Evolutionary conservation across 1,140 invertebrate genomes (phyloP).

Genomic region (Eupristina koningsbergeri): DNA sequence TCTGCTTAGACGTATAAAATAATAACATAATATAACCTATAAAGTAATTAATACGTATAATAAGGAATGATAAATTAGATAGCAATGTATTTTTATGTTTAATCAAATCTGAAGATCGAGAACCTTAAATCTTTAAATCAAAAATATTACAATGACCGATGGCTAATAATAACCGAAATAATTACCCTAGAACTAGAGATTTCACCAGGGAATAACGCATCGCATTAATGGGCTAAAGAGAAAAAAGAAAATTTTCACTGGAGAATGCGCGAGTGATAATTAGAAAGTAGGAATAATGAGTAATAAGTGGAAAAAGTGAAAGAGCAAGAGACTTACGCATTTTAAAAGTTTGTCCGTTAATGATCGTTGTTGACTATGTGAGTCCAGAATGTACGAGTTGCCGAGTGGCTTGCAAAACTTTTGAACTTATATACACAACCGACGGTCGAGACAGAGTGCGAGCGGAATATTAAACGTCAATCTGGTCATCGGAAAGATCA

Average conservation of each 20-base stretch:
- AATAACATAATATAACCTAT: conserved; percentile 14
- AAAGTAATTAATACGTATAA: not conserved
- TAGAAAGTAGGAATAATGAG: not conserved
- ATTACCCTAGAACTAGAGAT: not conserved
- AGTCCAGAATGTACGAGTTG: not conserved
- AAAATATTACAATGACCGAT: no score
- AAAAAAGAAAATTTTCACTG: not conserved
- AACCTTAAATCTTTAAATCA: no score
- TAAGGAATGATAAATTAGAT: not conserved
- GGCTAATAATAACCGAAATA: no score
- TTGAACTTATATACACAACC: conserved; percentile 14
- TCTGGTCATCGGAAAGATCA: conserved; percentile 10
- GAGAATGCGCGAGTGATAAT: not conserved
- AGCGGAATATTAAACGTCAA: conserved; percentile 8
- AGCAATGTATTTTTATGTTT: not conserved
- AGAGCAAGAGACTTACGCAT: conserved; percentile 37
- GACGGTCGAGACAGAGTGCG: not conserved
- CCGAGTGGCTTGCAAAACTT: conserved; percentile 5
- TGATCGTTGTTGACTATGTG: not conserved
- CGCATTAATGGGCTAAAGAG: no score
- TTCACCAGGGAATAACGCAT: not conserved
- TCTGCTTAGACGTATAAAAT: not conserved
- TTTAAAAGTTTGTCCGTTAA: not conserved
- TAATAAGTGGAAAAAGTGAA: no score
- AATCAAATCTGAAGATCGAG: no score